Percentiles rank a stretch among this genome's conserved stretches.
Evolutionary conservation across 1,140 invertebrate species (phyloP).

Genomic region (Atta texana): DNA sequence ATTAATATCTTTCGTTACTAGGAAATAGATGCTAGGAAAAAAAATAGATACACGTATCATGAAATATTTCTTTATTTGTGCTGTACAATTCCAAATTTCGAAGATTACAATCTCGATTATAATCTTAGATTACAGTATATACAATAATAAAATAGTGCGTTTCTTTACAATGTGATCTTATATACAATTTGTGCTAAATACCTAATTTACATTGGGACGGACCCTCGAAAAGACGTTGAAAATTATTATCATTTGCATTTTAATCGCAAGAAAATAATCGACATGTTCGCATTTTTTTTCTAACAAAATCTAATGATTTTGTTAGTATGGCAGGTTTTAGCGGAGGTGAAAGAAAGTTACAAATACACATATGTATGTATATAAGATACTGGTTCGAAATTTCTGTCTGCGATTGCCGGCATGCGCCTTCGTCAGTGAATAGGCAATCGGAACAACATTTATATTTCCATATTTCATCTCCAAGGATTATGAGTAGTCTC

Average conservation of each 20-base stretch:
- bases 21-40: neutral
- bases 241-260: neutral
- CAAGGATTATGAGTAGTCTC: neutral
- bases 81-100: constrained; percentile 67
- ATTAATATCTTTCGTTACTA: neutral
- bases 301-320: constrained; percentile 3
- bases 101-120: constrained; percentile 2
- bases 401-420: constrained; percentile 14
- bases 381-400: constrained; percentile 19
- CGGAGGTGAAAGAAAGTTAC: constrained; percentile 19
- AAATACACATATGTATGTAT: neutral
- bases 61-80: constrained; percentile 67
- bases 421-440: neutral
- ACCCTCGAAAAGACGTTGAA: constrained; percentile 21
- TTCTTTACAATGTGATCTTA: constrained; percentile 67
- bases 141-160: constrained; percentile 69
- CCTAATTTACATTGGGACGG: constrained; percentile 43
- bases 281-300: neutral
- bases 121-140: constrained; percentile 60
- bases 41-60: constrained; percentile 2
- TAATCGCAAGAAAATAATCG: constrained; percentile 10
- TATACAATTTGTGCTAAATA: constrained; percentile 61
- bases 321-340: neutral
- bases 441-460: constrained; percentile 24
- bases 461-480: neutral